Percentiles rank a stretch among this genome's conserved stretches.
phyloP scores from a whole-genome alignment of 2,888 invertebrate genomes.

The Tethea ocularis region DNA sequence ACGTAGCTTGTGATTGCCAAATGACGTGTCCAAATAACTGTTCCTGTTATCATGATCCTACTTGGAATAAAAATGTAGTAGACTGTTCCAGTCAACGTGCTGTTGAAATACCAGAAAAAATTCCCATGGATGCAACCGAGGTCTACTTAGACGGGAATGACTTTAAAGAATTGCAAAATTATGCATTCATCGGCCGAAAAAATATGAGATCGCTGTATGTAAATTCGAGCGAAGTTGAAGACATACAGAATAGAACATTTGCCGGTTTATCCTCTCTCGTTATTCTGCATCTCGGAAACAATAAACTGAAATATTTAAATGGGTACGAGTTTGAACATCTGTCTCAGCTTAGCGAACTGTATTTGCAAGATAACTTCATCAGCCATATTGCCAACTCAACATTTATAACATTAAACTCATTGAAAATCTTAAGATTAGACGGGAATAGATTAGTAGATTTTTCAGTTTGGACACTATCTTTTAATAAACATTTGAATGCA shows the following conservation, averaged over 20 bases:
- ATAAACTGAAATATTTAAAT: conserved; percentile 89
- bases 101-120: conserved; percentile 90
- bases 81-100: conserved; percentile 93
- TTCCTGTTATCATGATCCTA: conserved; percentile 96
- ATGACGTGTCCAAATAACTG: conserved; percentile 98
- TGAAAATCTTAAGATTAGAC: conserved; percentile 91
- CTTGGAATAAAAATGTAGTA: conserved; percentile 96
- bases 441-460: conserved; percentile 92
- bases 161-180: conserved; percentile 92
- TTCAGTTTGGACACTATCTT: conserved; percentile 88
- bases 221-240: conserved; percentile 92
- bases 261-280: conserved; percentile 92
- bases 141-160: conserved; percentile 96
- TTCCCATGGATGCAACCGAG: conserved; percentile 97
- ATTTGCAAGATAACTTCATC: conserved; percentile 93
- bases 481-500: conserved; percentile 87
- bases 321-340: conserved; percentile 94
- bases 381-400: conserved; percentile 90
- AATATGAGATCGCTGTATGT: conserved; percentile 94
- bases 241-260: conserved; percentile 94
- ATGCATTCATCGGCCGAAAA: conserved; percentile 95
- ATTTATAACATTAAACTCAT: conserved; percentile 88
- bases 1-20: conserved; percentile 97
- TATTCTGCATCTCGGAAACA: conserved; percentile 93
- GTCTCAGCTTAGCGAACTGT: conserved; percentile 90